phyloP scores from a whole-genome alignment of 37 sponge, comb jelly and placozoan genomes.

The Aplysina aerophoba region DNA sequence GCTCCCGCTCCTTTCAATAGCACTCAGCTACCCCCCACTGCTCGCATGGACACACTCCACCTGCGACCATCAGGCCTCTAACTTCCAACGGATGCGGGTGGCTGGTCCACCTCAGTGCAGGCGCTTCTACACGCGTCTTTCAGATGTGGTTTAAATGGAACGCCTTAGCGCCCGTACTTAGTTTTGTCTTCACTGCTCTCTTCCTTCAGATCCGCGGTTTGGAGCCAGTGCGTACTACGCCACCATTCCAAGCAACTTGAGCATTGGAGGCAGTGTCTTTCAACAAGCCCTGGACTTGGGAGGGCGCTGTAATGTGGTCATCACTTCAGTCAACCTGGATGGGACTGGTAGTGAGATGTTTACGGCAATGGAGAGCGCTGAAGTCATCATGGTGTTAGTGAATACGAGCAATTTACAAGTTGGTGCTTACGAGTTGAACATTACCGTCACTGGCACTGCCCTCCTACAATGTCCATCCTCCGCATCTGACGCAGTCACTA shows the following conservation, averaged over 20 bases:
- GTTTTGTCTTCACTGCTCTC: too few species aligned
- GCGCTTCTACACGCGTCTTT: too few species aligned
- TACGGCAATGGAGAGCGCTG: background rate
- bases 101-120: too few species aligned
- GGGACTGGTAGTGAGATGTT: background rate
- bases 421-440: background rate
- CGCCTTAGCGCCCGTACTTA: too few species aligned
- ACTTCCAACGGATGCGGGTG: too few species aligned
- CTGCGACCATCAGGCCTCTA: too few species aligned
- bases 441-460: slow-evolving; percentile 16
- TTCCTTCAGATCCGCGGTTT: background rate
- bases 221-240: background rate
- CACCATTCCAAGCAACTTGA: background rate
- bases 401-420: background rate
- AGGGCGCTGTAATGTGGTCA: slow-evolving; percentile 1
- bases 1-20: too few species aligned
- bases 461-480: background rate
- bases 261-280: background rate
- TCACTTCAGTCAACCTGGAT: background rate
- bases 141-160: too few species aligned
- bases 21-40: too few species aligned
- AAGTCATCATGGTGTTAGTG: background rate
- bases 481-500: background rate
- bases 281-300: background rate
- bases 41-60: too few species aligned